These are phyloP conservation scores for Parotocinclus haroldoi DNA, from an alignment of 2,797 vertebrate species.

Conservation along the genomic window DNA sequence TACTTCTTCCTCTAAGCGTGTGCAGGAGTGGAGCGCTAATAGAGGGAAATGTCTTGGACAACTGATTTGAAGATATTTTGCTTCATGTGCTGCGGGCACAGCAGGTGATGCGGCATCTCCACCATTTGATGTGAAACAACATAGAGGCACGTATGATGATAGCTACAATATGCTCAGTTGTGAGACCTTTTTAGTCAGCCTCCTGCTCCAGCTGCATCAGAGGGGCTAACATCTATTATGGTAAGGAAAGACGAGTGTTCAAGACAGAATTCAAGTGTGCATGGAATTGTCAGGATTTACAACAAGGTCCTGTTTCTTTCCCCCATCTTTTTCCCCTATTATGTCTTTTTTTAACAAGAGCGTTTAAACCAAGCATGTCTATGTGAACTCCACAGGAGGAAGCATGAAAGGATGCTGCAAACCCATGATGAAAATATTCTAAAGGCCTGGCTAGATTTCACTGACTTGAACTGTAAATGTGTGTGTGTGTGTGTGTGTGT, in stretches of 20 bases:
- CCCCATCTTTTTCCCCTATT: constrained; percentile 58
- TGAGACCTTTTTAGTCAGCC: constrained; percentile 89
- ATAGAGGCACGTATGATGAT: constrained; percentile 93
- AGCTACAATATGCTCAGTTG: constrained; percentile 91
- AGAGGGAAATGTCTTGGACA: constrained; percentile 97
- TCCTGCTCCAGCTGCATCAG: constrained; percentile 94
- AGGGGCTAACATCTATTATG: constrained; percentile 99
- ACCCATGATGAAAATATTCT: constrained; percentile 85
- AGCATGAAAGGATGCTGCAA: constrained; percentile 82
- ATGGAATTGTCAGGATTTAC: constrained; percentile 93
- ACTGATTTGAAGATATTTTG: constrained; percentile 99
- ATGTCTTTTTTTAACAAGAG: constrained; percentile 91
- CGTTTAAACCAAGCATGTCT: constrained; percentile 96
- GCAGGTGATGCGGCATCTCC: constrained; percentile 90
- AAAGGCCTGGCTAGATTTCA: constrained; percentile 82
- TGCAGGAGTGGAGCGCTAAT: constrained; percentile 86
- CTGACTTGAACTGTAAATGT: constrained; percentile 19
- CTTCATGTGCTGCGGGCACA: constrained; percentile 90
- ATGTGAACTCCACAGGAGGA: constrained; percentile 93
- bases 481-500: constrained; percentile 1
- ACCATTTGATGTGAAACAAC: constrained; percentile 96
- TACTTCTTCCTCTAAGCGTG: constrained; percentile 84
- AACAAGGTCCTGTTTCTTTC: constrained; percentile 70
- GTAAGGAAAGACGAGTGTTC: constrained; percentile 98
- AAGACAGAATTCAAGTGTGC: constrained; percentile 90